A percentile compares a stretch with the other conserved stretches of the same genome.
Conservation (phyloP, 92 coral and sea anemone species). For the Phenganax stokvisi region DNA sequence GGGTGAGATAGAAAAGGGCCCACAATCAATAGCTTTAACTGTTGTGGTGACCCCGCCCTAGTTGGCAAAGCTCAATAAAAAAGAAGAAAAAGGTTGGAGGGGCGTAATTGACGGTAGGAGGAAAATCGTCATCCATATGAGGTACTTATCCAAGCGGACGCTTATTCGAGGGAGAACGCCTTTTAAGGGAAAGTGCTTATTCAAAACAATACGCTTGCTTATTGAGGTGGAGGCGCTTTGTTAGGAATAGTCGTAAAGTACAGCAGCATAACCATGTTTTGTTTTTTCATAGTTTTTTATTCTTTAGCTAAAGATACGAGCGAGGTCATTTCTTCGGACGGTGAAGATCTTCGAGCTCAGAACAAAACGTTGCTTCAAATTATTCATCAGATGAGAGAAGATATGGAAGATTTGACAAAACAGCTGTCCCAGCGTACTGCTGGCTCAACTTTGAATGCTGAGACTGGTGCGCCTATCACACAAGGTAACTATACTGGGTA, state of each 20-base stretch:
- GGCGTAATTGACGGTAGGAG: too few relatives aligned
- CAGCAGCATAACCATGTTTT: not conserved
- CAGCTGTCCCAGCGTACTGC: slow-evolving; percentile 46
- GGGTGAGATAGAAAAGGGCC: too few relatives aligned
- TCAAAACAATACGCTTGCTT: too few relatives aligned
- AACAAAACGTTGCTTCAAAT: slow-evolving; percentile 69
- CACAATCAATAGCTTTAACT: too few relatives aligned
- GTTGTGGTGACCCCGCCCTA: too few relatives aligned
- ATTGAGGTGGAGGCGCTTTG: too few relatives aligned
- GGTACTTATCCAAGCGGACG: too few relatives aligned
- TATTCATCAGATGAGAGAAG: slow-evolving; percentile 86
- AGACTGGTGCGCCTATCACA: slow-evolving; percentile 19
- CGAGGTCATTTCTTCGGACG: slow-evolving; percentile 34
- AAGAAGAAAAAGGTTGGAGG: too few relatives aligned
- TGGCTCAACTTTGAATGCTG: not conserved
- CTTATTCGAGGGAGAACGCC: too few relatives aligned
- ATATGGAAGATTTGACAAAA: slow-evolving; percentile 81
- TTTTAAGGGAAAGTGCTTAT: too few relatives aligned
- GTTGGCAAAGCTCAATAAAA: too few relatives aligned
- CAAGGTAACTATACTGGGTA: not conserved
- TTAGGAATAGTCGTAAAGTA: not conserved
- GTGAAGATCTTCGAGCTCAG: slow-evolving; percentile 42
- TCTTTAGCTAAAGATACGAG: slow-evolving; percentile 1
- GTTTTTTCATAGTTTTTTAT: not conserved
- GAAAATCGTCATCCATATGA: too few relatives aligned